Conservation (phyloP, 2,888 invertebrate genomes). For the Thumatha senex region DNA sequence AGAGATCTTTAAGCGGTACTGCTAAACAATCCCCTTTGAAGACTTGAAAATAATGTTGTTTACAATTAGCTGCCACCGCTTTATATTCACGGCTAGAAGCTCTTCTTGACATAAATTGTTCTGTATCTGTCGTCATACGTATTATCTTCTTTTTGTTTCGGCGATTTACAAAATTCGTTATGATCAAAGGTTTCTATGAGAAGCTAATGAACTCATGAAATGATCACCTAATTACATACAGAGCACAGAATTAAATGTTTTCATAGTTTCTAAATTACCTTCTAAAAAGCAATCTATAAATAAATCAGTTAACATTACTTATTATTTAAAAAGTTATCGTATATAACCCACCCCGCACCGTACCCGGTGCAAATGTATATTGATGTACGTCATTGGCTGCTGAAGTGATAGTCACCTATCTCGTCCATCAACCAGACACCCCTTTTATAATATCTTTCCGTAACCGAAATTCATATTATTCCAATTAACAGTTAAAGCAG, state of each 20-base stretch:
- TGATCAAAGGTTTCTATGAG: background rate
- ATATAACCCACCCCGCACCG: too few relatives aligned
- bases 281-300: background rate
- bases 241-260: background rate
- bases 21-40: slow-evolving; percentile 71
- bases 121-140: slow-evolving; percentile 18
- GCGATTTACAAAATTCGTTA: background rate
- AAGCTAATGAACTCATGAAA: background rate
- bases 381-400: too few relatives aligned
- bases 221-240: background rate
- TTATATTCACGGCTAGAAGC: slow-evolving; percentile 46
- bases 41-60: slow-evolving; percentile 67
- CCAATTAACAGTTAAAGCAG: too few relatives aligned
- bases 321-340: too few relatives aligned
- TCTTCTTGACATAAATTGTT: slow-evolving; percentile 29
- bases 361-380: too few relatives aligned
- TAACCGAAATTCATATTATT: too few relatives aligned
- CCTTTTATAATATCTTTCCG: too few relatives aligned
- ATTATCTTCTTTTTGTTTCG: background rate
- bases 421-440: too few relatives aligned
- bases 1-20: slow-evolving; percentile 54
- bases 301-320: too few relatives aligned
- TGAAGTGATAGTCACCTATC: too few relatives aligned
- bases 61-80: slow-evolving; percentile 53
- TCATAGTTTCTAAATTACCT: background rate